Percentiles rank a stretch among this genome's conserved stretches.
Conservation (phyloP, 1,140 invertebrate species). For the Drosophila miranda region DNA sequence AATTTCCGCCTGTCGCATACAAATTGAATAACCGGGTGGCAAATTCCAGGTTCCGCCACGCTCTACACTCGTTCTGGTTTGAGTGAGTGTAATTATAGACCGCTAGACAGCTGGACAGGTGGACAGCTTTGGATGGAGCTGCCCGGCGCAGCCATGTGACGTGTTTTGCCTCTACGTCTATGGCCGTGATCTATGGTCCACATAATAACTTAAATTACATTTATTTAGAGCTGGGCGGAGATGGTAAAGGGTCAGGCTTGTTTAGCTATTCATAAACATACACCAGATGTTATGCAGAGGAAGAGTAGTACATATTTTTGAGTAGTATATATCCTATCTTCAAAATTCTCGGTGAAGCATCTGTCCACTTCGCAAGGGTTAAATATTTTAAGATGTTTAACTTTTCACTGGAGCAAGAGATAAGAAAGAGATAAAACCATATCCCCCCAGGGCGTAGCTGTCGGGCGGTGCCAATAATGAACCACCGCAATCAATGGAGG, state of each 20-base stretch:
- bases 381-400: no score
- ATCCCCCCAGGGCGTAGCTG: not conserved
- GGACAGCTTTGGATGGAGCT: not conserved
- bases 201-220: constrained; percentile 19
- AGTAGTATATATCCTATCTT: no score
- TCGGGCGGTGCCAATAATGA: constrained; percentile 21
- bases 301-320: no score
- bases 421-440: constrained; percentile 2
- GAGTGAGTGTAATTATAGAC: constrained; percentile 40
- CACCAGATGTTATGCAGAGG: no score
- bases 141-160: not conserved
- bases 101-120: constrained; percentile 8
- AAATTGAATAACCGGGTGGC: constrained; percentile 62
- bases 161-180: not conserved
- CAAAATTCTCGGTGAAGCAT: no score
- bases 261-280: no score
- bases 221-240: constrained; percentile 1
- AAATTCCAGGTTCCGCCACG: constrained; percentile 40
- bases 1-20: constrained; percentile 35
- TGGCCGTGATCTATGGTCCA: not conserved
- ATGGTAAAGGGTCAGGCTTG: not conserved
- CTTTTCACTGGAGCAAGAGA: not conserved
- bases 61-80: constrained; percentile 6
- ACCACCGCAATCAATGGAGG: constrained; percentile 13
- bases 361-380: no score